phyloP scores from a whole-genome alignment of 2,888 invertebrate genomes.

The Anagyrus pseudococci region DNA sequence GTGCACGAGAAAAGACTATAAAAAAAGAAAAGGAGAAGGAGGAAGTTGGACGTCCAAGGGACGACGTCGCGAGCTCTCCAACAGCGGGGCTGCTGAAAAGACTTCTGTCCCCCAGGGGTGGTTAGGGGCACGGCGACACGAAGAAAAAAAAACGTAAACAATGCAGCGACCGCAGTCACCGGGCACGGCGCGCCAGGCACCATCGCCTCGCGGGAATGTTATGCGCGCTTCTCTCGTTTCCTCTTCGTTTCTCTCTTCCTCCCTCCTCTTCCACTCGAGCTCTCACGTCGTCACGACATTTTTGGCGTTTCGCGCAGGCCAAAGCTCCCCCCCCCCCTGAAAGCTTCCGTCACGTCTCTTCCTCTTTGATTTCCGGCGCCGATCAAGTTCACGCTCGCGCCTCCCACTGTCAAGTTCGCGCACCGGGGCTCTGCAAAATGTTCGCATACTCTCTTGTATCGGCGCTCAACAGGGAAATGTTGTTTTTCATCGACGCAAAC shows the following conservation, averaged over 20 bases:
- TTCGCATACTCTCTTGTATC: too few species aligned
- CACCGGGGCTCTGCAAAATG: background rate
- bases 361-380: constrained; percentile 4
- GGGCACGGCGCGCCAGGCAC: background rate
- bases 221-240: constrained; percentile 11
- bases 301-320: constrained; percentile 16
- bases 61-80: too few species aligned
- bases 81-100: too few species aligned
- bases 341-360: constrained; percentile 1
- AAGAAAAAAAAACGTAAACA: constrained; percentile 17
- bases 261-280: background rate
- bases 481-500: too few species aligned
- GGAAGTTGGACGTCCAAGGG: too few species aligned
- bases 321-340: background rate
- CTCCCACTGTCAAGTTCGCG: constrained; percentile 12
- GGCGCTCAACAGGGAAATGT: too few species aligned
- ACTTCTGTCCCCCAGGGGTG: too few species aligned
- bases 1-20: too few species aligned
- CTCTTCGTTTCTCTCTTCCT: background rate
- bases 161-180: constrained; percentile 9
- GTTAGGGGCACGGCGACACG: too few species aligned
- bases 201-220: constrained; percentile 7
- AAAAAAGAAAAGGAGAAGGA: too few species aligned
- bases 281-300: constrained; percentile 11
- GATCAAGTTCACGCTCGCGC: constrained; percentile 2